phyloP scores from a whole-genome alignment of 2,113 vertebrate genomes.

The Probosciger aterrimus region DNA sequence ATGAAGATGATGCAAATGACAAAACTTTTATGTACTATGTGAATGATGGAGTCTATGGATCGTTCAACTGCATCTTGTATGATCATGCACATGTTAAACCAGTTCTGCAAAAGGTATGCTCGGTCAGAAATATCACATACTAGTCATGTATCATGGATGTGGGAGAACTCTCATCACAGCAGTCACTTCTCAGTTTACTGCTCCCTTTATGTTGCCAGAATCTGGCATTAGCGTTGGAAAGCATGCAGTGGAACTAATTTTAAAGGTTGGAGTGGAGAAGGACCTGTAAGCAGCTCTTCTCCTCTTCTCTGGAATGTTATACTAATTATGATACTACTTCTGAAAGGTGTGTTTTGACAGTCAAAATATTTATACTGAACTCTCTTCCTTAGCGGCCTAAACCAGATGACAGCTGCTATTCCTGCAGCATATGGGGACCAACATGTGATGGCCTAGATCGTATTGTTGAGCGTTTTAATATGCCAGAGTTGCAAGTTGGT shows the following conservation, averaged over 20 bases:
- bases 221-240: not conserved
- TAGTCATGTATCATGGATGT: rapidly evolving
- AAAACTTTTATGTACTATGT: conserved; percentile 96
- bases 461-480: conserved; percentile 86
- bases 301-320: not conserved
- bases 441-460: conserved; percentile 95
- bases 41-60: conserved; percentile 97
- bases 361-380: not conserved
- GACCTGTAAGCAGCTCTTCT: not conserved
- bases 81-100: conserved; percentile 94
- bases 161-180: not conserved
- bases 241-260: not conserved
- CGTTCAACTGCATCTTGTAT: conserved; percentile 95
- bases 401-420: conserved; percentile 87
- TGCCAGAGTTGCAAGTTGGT: conserved; percentile 92
- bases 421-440: conserved; percentile 96
- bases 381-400: conserved; percentile 82
- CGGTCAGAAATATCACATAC: not conserved
- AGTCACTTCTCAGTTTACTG: not conserved
- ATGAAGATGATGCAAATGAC: conserved; percentile 86
- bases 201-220: not conserved
- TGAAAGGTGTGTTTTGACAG: not conserved
- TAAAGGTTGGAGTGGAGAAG: not conserved
- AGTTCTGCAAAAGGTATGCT: conserved; percentile 85
- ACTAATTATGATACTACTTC: not conserved